Percentiles rank a stretch among this genome's conserved stretches.
Evolutionary conservation across 2,797 vertebrate genomes (phyloP).

Genomic region (Dendrocincla tyrannina): DNA sequence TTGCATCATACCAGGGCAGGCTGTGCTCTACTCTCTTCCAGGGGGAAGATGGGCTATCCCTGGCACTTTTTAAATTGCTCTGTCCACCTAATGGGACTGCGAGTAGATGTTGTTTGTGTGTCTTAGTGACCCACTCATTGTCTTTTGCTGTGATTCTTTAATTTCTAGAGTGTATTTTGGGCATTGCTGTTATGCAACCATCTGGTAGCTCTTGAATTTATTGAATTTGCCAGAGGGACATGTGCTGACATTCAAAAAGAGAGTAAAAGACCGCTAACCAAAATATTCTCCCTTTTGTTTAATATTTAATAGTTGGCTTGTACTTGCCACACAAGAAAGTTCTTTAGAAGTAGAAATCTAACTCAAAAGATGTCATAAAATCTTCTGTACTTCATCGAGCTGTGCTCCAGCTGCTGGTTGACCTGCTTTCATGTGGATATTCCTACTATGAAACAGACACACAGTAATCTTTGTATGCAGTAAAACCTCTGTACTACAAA

Average conservation of each 20-base stretch:
- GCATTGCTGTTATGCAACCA: conserved; percentile 17
- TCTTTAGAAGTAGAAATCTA: not conserved
- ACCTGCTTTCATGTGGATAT: not conserved
- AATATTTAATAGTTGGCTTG: conserved; percentile 20
- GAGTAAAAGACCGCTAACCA: conserved; percentile 36
- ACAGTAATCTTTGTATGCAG: not conserved
- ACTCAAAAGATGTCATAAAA: not conserved
- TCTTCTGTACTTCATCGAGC: not conserved
- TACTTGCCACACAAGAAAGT: not conserved
- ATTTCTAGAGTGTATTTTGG: not conserved
- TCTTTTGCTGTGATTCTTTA: conserved; percentile 7
- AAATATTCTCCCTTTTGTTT: conserved; percentile 31
- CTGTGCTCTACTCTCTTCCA: not conserved
- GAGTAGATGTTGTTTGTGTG: not conserved
- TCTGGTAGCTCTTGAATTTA: conserved; percentile 50
- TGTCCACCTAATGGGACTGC: not conserved
- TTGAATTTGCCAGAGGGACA: conserved; percentile 45
- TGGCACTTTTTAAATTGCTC: not conserved
- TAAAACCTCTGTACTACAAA: not conserved
- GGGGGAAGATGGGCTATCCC: not conserved
- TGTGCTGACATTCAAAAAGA: conserved; percentile 68
- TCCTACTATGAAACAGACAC: not conserved
- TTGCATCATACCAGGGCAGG: not conserved
- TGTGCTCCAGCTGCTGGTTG: not conserved
- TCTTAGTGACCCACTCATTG: not conserved